Evolutionary conservation across 2,888 invertebrate species (phyloP).

Genomic region (Anthophora plumipes): DNA sequence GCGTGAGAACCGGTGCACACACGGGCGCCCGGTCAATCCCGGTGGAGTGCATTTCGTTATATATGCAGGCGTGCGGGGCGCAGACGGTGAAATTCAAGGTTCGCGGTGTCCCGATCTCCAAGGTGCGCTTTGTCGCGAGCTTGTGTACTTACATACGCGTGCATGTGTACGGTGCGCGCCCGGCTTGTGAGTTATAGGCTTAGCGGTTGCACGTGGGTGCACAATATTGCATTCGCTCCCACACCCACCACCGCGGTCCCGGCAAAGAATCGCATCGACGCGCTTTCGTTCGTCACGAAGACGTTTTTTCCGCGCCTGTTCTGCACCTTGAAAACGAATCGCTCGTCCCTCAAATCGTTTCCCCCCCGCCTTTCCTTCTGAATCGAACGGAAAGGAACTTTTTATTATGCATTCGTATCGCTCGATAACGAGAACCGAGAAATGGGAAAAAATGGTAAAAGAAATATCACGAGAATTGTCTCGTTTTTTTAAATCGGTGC

Average conservation of each 20-base stretch:
- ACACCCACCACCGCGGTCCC: conserved; percentile 65
- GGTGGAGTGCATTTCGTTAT: neutral
- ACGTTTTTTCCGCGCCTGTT: conserved; percentile 23
- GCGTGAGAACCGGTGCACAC: conserved; percentile 35
- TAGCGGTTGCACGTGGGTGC: conserved; percentile 72
- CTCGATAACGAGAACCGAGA: too few relatives aligned
- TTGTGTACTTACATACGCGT: conserved; percentile 21
- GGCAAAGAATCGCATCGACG: conserved; percentile 53
- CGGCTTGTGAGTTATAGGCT: conserved; percentile 65
- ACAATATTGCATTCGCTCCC: conserved; percentile 73
- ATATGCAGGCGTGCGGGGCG: neutral
- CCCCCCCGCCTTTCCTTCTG: too few relatives aligned
- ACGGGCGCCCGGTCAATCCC: neutral
- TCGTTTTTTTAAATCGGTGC: too few relatives aligned
- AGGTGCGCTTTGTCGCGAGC: conserved; percentile 55
- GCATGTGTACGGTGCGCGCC: neutral
- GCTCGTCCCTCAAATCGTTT: too few relatives aligned
- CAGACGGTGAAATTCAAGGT: conserved; percentile 42
- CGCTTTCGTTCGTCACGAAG: conserved; percentile 54
- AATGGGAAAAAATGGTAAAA: too few relatives aligned
- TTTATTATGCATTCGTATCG: too few relatives aligned
- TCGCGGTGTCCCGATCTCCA: conserved; percentile 52
- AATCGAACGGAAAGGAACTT: too few relatives aligned
- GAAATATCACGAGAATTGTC: too few relatives aligned
- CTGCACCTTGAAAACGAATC: too few relatives aligned